Base-by-base conservation (phyloP, 92 coral and sea anemone genomes). In the Pocillopora grandis region DNA sequence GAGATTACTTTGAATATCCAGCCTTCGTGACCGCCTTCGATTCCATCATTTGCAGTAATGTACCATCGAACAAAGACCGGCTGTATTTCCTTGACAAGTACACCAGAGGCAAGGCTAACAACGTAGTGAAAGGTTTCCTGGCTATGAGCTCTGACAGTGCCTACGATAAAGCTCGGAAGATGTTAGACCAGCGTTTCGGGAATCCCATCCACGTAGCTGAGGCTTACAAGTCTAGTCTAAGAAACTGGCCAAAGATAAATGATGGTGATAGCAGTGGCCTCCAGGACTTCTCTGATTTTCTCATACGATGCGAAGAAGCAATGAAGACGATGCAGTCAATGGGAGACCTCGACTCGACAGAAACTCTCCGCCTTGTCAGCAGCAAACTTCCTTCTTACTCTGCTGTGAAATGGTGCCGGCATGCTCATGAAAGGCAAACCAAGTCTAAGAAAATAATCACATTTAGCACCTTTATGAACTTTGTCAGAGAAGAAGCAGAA, bases 231-330 rank as follows among this genome's bases (percentile, higher is more conserved):
- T 0, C 89, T 2, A 69, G 71, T 15, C 61, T 89, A 35, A 57
- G 86, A 58, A 65, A 20, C 58, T 89, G 92, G 92, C 86, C 90
- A 19, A 72, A 73, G 85, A 81, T 90, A 27, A 82, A 72, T 16
- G 86, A 90, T 58, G 82, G 84, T 19, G 90, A 87, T 58, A 80
- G 83, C 66, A 48, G 63, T 58, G 83, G 83, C 70, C 61, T 90
- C 16, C 93, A 90, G 68, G 89, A 77, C n/a, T 87, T 87, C 55
- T 78, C 89, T 12, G 91, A 90, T 36, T 90, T 90, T 33, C 83
- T 87, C 12, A 56, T 90, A 36, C 79, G 86, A 37, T 90, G 91
- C 69, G 75, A 77, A 31, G 89, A 87, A 59, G 94, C 87, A 12
- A 81, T 80, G 75, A 87, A 90, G 77, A 77, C 79, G 5, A 60